Conservation (phyloP, 2,113 vertebrate species). For the Rhadina sibilatrix region DNA sequence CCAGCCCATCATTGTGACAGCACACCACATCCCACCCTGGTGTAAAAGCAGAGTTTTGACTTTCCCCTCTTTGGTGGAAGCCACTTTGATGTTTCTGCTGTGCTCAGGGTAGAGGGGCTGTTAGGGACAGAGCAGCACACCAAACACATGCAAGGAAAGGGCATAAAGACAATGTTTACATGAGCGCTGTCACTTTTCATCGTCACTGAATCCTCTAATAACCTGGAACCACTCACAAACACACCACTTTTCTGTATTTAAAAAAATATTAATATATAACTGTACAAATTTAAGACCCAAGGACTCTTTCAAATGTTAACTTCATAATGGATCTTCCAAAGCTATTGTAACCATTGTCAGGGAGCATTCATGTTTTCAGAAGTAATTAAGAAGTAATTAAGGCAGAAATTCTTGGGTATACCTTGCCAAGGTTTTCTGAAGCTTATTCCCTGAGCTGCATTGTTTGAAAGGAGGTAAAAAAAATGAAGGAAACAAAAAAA, state of each 20-base stretch:
- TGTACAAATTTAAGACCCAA: neutral
- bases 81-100: fast-evolving
- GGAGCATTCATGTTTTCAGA: constrained; percentile 46
- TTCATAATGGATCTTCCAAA: constrained; percentile 13
- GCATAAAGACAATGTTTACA: neutral
- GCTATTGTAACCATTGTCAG: constrained; percentile 36
- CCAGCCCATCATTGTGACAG: neutral
- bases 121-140: neutral
- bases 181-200: neutral
- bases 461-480: neutral
- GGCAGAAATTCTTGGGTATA: constrained; percentile 38
- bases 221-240: neutral
- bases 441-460: constrained; percentile 55
- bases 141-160: neutral
- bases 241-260: neutral
- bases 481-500: neutral
- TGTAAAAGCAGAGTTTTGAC: neutral
- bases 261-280: neutral
- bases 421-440: constrained; percentile 66
- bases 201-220: neutral
- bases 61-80: neutral
- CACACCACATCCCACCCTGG: fast-evolving
- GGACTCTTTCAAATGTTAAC: constrained; percentile 13
- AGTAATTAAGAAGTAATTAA: constrained; percentile 70
- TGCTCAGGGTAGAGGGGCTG: neutral